A percentile compares a stretch with the other conserved stretches of the same genome.
phyloP scores from a whole-genome alignment of 2,113 vertebrate genomes.

The Globicephala melas region DNA sequence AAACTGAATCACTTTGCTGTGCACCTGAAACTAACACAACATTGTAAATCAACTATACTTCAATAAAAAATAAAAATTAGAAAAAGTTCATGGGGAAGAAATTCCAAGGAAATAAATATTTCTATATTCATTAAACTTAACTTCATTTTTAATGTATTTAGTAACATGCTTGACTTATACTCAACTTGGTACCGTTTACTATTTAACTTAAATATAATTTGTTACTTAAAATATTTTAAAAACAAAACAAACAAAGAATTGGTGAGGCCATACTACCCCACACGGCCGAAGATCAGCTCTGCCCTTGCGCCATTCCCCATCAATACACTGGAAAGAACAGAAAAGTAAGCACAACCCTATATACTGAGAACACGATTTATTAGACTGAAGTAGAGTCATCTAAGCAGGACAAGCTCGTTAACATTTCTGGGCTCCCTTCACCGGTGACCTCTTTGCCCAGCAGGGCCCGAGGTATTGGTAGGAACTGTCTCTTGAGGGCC shows the following conservation, averaged over 20 bases:
- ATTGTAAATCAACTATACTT: not conserved
- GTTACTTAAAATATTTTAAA: not conserved
- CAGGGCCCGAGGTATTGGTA: rapidly evolving
- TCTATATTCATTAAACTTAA: not conserved
- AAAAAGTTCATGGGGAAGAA: not conserved
- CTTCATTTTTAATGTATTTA: not conserved
- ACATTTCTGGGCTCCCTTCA: not conserved
- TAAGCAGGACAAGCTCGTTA: not conserved
- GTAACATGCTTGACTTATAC: not conserved
- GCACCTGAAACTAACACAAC: not conserved
- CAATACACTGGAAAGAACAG: not conserved
- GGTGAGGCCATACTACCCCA: not conserved
- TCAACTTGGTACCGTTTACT: not conserved
- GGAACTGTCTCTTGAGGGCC: not conserved
- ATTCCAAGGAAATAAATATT: not conserved
- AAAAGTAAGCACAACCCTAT: not conserved
- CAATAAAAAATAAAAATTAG: not conserved
- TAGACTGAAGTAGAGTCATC: not conserved
- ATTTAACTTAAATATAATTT: not conserved
- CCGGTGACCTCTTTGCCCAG: not conserved
- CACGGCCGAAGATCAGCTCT: not conserved
- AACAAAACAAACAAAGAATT: not conserved
- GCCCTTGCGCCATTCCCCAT: not conserved
- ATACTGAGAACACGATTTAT: not conserved
- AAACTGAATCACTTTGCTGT: not conserved